Conservation (phyloP, 1,140 invertebrate genomes). For the Asobara japonica region DNA sequence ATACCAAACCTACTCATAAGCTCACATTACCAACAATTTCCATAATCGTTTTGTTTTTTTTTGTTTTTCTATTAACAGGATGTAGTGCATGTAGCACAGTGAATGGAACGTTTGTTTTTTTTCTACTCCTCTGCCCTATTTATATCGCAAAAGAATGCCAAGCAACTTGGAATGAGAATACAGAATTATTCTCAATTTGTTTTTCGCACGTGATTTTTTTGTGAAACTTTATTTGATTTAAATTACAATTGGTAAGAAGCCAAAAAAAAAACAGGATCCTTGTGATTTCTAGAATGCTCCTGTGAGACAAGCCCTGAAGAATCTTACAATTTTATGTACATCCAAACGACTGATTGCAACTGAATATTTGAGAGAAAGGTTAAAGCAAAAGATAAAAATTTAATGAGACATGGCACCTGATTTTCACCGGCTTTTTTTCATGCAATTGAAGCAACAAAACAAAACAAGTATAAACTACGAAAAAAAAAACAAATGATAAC, state of each 20-base stretch:
- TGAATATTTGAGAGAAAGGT: conserved; percentile 32
- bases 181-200: background rate
- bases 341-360: conserved; percentile 43
- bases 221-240: background rate
- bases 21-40: background rate
- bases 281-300: conserved; percentile 38
- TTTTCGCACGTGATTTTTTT: background rate
- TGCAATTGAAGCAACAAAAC: conserved; percentile 27
- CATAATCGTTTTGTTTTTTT: background rate
- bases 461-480: too few relatives aligned
- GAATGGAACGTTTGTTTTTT: conserved; percentile 4
- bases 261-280: conserved; percentile 32
- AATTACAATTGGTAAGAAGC: background rate
- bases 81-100: conserved; percentile 29
- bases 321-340: conserved; percentile 35
- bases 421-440: conserved; percentile 31
- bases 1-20: background rate
- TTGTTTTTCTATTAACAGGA: conserved; percentile 28
- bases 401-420: conserved; percentile 4
- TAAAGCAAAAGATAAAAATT: background rate
- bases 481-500: conserved; percentile 41
- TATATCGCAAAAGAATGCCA: background rate
- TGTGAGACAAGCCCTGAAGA: conserved; percentile 18
- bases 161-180: background rate
- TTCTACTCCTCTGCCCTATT: conserved; percentile 6